phyloP scores from a whole-genome alignment of 2,797 vertebrate genomes.

The Alectoris magna region DNA sequence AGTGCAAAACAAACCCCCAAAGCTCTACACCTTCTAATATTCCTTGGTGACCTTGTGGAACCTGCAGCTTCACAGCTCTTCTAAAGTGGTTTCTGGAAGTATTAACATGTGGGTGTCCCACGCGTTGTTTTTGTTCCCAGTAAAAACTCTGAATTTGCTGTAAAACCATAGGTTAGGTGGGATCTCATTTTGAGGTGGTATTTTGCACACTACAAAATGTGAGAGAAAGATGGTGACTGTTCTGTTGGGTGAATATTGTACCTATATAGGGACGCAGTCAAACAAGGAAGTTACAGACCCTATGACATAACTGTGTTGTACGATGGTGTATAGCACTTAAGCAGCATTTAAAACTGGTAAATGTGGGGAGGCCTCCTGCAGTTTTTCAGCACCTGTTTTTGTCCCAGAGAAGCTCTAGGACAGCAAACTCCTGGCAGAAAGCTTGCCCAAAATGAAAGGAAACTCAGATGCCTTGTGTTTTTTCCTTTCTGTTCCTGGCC shows the following conservation, averaged over 20 bases:
- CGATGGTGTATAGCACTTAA: background rate
- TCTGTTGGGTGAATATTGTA: background rate
- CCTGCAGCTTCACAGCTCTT: background rate
- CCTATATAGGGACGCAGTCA: background rate
- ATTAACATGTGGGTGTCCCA: background rate
- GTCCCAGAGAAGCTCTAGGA: background rate
- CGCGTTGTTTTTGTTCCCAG: background rate
- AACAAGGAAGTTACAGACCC: background rate
- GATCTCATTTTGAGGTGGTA: background rate
- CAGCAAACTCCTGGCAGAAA: background rate
- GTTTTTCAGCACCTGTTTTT: background rate
- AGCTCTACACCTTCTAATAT: background rate
- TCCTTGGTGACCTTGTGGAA: background rate
- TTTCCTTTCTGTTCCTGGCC: background rate
- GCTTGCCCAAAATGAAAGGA: background rate
- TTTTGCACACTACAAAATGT: background rate
- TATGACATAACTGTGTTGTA: background rate
- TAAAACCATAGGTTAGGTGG: background rate
- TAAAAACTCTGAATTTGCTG: background rate
- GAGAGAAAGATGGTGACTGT: background rate
- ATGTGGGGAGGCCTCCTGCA: background rate
- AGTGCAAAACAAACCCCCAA: background rate
- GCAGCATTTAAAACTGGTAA: background rate
- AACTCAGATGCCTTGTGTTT: background rate
- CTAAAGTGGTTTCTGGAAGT: background rate